These are phyloP conservation scores for Cremastobaeus sp. DNA, from an alignment of 2,888 invertebrate species.

Conservation along the genomic window DNA sequence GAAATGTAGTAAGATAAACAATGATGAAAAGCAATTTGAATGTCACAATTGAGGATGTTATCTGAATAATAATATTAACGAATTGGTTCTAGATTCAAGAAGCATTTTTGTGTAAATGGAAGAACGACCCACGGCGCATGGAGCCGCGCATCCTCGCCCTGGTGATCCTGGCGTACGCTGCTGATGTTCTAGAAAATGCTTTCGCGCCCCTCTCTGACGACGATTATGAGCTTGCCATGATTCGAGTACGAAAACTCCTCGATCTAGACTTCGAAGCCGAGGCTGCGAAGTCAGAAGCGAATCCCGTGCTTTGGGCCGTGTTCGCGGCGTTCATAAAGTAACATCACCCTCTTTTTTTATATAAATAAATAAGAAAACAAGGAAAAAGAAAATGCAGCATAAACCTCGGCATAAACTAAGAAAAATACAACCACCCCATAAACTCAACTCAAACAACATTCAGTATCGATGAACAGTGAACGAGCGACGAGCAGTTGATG, in stretches of 20 bases:
- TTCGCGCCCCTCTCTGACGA: constrained; percentile 98
- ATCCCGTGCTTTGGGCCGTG: constrained; percentile 99
- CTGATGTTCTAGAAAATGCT: constrained; percentile 99
- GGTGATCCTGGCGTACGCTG: constrained; percentile 97
- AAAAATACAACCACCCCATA: neutral
- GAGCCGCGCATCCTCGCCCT: constrained; percentile 96
- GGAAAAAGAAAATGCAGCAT: neutral
- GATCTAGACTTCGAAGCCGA: constrained; percentile 98
- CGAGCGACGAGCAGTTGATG: neutral
- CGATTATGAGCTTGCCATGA: constrained; percentile 98
- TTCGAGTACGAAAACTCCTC: constrained; percentile 95
- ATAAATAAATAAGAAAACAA: constrained; percentile 3
- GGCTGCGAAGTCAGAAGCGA: constrained; percentile 92
- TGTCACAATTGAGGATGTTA: too few relatives aligned
- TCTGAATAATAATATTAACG: neutral
- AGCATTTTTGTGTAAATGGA: constrained; percentile 96
- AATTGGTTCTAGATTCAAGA: constrained; percentile 88
- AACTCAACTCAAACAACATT: constrained; percentile 4
- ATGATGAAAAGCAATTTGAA: too few relatives aligned
- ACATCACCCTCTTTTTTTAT: constrained; percentile 70
- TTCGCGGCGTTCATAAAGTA: constrained; percentile 99
- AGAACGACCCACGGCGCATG: constrained; percentile 98
- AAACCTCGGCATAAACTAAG: neutral
- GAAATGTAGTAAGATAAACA: too few relatives aligned
- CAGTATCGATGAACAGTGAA: neutral